Evolutionary conservation across 2,113 vertebrate genomes (phyloP), one percentile per base, ranked within the genome.

Genomic region (Burhinus bistriatus): DNA sequence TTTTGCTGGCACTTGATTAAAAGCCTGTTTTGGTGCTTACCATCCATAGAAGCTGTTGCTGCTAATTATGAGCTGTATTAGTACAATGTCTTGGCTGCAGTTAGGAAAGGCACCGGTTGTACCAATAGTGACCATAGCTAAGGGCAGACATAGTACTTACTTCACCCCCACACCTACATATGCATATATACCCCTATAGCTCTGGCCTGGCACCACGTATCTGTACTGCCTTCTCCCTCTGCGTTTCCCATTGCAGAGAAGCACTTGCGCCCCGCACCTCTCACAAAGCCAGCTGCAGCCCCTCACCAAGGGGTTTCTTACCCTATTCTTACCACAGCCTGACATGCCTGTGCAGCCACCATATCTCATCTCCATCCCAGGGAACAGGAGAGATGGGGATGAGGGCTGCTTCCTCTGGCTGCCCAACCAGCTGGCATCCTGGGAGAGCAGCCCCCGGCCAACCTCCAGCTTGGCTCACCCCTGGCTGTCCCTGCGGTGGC

Each of bases 191-290:
- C 14, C 19, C 20, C 58, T 62, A 1, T 7, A 47, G 29, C 55
- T 81, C 64, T 85, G 66, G 55, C 18, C 36, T 25, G 29, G 8
- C 30, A 4, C 7, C 1, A 2, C 0, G 0, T 17, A 8, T 54
- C 59, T 66, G 30, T 73, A 26, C 25, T 76, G 34, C 30, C 21
- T 73, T 77, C 19, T 9, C 6, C 7, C 26, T 40, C 57, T n/a
- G 27, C 3, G 3, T 71, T 89, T 93, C 18, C 27, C 10, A 12
- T 16, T 14, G 9, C 29, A 66, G 81, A 62, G 69, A 17, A 77
- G 45, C 42, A 11, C 29, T 90, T 71, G 29, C 6, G 14, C 19
- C 7, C 23, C 22, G 4, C 20, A 29, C 7, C 14, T 78, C 70
- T 29, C 54, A 52, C 42, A 93, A 84, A 96, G 42, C 14, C 78